A percentile compares a stretch with the other conserved stretches of the same genome.
phyloP scores from a whole-genome alignment of 37 sponge, comb jelly and placozoan species.

The Crambe crambe region DNA sequence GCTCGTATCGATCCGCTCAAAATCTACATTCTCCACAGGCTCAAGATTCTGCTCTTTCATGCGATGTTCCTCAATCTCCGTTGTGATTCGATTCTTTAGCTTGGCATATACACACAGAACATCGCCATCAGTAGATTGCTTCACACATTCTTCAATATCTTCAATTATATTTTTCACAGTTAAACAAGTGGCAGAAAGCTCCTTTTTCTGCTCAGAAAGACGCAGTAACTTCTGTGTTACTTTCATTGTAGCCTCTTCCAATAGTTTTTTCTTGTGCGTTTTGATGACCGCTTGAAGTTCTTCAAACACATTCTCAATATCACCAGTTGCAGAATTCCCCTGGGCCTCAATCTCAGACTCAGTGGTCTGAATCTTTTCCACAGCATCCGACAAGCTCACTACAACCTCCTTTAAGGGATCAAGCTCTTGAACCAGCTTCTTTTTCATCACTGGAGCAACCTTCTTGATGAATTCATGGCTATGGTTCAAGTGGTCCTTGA shows the following conservation, averaged over 20 bases:
- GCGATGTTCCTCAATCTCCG: not conserved
- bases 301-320: slow-evolving; percentile 25
- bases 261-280: slow-evolving; percentile 12
- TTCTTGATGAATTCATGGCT: slow-evolving; percentile 28
- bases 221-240: not conserved
- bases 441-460: slow-evolving; percentile 19
- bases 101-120: not conserved
- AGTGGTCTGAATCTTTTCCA: not conserved
- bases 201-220: not conserved
- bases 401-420: slow-evolving; percentile 2
- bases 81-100: not conserved
- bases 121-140: slow-evolving; percentile 15
- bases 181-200: not conserved
- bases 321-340: not conserved
- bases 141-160: slow-evolving; percentile 1
- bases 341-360: slow-evolving; percentile 8
- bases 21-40: not conserved
- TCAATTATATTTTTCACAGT: slow-evolving; percentile 1
- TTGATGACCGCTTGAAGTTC: slow-evolving; percentile 11
- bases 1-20: not conserved
- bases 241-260: not conserved
- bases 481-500: slow-evolving; percentile 26
- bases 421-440: not conserved
- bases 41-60: not conserved
- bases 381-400: not conserved